Percentiles rank a stretch among this genome's conserved stretches.
phyloP scores from a whole-genome alignment of 2,888 invertebrate genomes.

The Drosophila parthenogenetica region DNA sequence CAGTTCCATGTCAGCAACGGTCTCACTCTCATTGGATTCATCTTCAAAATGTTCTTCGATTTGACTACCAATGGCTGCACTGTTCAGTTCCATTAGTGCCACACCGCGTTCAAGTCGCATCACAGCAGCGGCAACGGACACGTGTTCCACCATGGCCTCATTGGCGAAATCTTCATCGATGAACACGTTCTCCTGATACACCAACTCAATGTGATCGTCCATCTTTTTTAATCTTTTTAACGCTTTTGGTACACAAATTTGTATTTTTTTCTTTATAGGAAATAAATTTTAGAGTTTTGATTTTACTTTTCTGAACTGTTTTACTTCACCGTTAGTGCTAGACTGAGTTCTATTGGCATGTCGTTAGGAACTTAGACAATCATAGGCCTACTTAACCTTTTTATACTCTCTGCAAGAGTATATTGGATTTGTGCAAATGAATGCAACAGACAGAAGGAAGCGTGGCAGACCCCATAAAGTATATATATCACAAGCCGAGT shows the following conservation, averaged over 20 bases:
- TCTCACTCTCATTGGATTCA: neutral
- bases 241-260: too few relatives aligned
- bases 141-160: conserved; percentile 2
- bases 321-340: neutral
- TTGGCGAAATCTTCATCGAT: neutral
- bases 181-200: neutral
- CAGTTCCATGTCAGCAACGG: neutral
- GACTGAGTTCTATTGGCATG: neutral
- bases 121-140: conserved; percentile 7
- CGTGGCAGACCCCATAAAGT: too few relatives aligned
- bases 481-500: too few relatives aligned
- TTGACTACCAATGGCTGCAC: neutral
- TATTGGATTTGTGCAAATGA: too few relatives aligned
- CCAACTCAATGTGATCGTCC: neutral
- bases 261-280: neutral
- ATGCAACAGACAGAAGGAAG: too few relatives aligned
- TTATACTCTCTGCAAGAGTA: neutral
- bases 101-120: neutral
- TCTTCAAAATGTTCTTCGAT: neutral
- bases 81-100: neutral
- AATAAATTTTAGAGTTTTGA: neutral
- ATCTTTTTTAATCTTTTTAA: neutral
- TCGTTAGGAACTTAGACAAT: neutral
- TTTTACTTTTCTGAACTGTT: neutral
- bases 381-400: neutral